Evolutionary conservation across 2,888 invertebrate species (phyloP), one percentile per base, ranked within the genome.

Genomic region (Timandra comae): DNA sequence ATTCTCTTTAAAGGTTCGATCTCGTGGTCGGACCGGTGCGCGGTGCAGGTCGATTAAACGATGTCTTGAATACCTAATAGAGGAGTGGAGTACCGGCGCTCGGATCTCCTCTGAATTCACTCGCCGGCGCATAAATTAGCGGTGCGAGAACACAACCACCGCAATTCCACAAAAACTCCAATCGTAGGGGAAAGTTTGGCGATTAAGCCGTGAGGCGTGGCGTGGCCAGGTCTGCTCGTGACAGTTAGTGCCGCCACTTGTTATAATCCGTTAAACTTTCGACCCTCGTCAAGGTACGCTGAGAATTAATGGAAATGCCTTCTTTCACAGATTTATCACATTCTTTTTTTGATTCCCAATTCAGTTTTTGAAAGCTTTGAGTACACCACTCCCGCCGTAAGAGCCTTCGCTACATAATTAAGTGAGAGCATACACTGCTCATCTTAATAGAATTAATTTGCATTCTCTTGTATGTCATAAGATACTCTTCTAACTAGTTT

Each of bases 161-260:
- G 68, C 73, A 71, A 66, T 73, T 72, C 72, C 73, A 60, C 81
- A 85, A 85, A 85, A 85, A 84, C 74, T 82, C 79, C 74, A 78
- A 81, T 82, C 68, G 81, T 72, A 70, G 71, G 74, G 76, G 63
- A 82, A 85, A 85, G 81, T 85, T 84, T 68, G 76, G 75, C 77
- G 81, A 84, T 85, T 85, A 84, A 84, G 80, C 77, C 77, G 66
- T 71, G 77, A 80, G 82, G 74, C 81, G 81, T 77, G 79, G 78
- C 63, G 51, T 52, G 70, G 78, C 71, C 82, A 79, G 80, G 79
- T 71, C 80, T 85, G 84, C 58, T 65, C 64, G 63, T 73, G 84
- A 82, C 84, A 85, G 81, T 81, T 81, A 82, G 80, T 81, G 78
- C 80, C 65, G 70, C 79, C 80, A 80, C 81, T 82, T 80, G 76